phyloP scores from a whole-genome alignment of 2,888 invertebrate genomes.

The Uropetala carovei region DNA sequence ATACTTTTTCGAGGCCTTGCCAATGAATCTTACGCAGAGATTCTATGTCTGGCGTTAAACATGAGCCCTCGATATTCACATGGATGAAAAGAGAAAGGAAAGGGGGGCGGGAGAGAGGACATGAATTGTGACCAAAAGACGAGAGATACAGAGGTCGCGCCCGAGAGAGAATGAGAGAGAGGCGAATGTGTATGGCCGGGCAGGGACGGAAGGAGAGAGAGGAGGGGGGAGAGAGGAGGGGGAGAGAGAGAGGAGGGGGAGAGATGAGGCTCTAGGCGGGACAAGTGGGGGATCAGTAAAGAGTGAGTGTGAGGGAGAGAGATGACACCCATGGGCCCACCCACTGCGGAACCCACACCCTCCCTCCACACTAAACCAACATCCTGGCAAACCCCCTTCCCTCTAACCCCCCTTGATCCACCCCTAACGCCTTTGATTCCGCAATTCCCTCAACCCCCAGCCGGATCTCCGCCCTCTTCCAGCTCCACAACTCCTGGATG shows the following conservation, averaged over 20 bases:
- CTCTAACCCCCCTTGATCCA: not conserved
- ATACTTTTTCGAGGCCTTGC: too few relatives aligned
- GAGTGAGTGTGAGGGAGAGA: not conserved
- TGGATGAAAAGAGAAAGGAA: too few relatives aligned
- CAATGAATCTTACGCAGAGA: too few relatives aligned
- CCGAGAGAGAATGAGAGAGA: too few relatives aligned
- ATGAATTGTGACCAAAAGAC: too few relatives aligned
- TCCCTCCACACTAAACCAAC: not conserved
- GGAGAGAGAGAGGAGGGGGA: not conserved
- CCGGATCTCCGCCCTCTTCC: not conserved
- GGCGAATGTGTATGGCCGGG: not conserved
- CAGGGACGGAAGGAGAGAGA: too few relatives aligned
- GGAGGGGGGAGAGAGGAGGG: not conserved
- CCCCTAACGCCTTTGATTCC: conserved; percentile 38
- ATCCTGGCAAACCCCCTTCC: not conserved
- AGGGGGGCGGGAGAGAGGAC: too few relatives aligned
- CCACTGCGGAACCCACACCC: conserved; percentile 32
- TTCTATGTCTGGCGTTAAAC: too few relatives aligned
- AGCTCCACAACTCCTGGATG: not conserved
- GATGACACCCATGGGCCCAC: conserved; percentile 47
- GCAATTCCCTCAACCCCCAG: conserved; percentile 42
- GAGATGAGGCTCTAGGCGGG: not conserved
- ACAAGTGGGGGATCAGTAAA: not conserved
- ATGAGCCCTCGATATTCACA: too few relatives aligned
- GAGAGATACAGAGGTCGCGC: too few relatives aligned